Evolutionary conservation across 2,113 vertebrate species (phyloP).

Genomic region (Bubo scandiacus): DNA sequence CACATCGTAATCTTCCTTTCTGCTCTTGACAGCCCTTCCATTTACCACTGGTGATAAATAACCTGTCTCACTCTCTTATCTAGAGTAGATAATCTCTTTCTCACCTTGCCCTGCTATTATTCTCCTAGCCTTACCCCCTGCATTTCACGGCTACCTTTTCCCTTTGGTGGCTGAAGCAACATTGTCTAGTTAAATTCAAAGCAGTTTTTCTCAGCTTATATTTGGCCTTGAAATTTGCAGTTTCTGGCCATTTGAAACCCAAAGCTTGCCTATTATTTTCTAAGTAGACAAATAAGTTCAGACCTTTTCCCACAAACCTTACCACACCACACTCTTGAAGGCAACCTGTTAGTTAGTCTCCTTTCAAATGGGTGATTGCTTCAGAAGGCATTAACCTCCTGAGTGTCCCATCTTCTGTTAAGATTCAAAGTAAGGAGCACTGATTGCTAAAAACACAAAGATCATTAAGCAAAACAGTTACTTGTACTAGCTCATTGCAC

Average conservation of each 20-base stretch:
- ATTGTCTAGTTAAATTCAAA: background rate
- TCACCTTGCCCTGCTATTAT: background rate
- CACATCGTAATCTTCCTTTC: background rate
- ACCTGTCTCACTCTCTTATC: background rate
- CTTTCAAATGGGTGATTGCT: background rate
- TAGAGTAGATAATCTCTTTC: background rate
- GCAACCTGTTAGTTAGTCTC: background rate
- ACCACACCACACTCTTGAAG: background rate
- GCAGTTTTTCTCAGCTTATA: background rate
- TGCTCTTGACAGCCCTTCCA: background rate
- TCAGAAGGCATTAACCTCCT: background rate
- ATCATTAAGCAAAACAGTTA: background rate
- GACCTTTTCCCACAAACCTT: background rate
- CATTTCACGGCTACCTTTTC: background rate
- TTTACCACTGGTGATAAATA: constrained; percentile 10
- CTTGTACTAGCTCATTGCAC: background rate
- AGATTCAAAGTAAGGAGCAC: background rate
- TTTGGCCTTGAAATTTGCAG: background rate
- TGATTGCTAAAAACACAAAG: background rate
- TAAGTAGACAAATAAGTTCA: background rate
- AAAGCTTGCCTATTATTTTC: background rate
- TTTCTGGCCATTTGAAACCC: background rate
- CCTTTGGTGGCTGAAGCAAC: background rate
- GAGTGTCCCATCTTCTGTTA: background rate
- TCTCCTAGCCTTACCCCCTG: background rate